phyloP scores from a whole-genome alignment of 2,888 invertebrate species.

The Germaria angustata region DNA sequence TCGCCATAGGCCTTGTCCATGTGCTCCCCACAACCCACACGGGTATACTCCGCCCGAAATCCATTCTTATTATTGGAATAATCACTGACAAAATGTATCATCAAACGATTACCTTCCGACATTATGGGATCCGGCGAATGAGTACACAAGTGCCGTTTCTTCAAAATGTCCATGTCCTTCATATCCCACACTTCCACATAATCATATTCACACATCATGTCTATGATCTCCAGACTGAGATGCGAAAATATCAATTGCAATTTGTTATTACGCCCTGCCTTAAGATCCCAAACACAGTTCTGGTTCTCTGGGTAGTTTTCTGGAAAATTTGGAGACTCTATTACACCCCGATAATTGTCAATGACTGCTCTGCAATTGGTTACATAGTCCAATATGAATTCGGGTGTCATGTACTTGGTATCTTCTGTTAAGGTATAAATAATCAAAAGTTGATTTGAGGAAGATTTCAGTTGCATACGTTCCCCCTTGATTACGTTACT shows the following conservation, averaged over 20 bases:
- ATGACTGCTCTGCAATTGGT: conserved; percentile 72
- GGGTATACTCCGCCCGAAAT: conserved; percentile 91
- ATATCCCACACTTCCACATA: conserved; percentile 81
- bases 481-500: conserved; percentile 20
- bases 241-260: conserved; percentile 91
- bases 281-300: conserved; percentile 89
- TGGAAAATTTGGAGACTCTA: conserved; percentile 94
- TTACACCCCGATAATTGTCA: conserved; percentile 83
- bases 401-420: not conserved
- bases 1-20: conserved; percentile 82
- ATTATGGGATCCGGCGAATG: conserved; percentile 68
- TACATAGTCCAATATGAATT: conserved; percentile 73
- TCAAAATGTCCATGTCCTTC: conserved; percentile 78
- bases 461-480: conserved; percentile 68
- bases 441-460: conserved; percentile 72
- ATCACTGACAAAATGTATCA: conserved; percentile 84
- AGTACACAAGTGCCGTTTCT: conserved; percentile 71
- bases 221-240: conserved; percentile 83
- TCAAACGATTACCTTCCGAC: conserved; percentile 76
- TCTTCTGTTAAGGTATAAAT: conserved; percentile 69
- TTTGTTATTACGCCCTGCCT: conserved; percentile 87
- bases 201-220: conserved; percentile 82
- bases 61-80: conserved; percentile 82
- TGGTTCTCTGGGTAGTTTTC: conserved; percentile 83
- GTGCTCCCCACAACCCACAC: conserved; percentile 88